Evolutionary conservation across 1,140 invertebrate species (phyloP).

Genomic region (Andrena cerasifolii): DNA sequence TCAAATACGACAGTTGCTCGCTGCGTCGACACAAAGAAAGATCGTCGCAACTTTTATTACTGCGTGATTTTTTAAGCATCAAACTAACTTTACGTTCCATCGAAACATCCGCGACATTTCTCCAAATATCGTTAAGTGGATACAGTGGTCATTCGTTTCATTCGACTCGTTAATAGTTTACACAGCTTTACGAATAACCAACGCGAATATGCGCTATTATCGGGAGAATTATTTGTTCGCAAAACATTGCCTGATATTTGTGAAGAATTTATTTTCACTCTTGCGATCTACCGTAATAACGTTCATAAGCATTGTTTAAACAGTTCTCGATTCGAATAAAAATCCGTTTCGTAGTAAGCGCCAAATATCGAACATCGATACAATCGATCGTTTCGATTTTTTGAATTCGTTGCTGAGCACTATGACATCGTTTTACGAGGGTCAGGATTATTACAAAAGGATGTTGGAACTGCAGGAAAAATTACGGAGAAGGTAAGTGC

Average conservation of each 20-base stretch:
- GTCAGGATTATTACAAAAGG: conserved; percentile 73
- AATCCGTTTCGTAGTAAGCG: conserved; percentile 3
- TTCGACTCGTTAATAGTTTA: neutral
- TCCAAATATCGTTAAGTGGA: neutral
- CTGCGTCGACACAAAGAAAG: conserved; percentile 52
- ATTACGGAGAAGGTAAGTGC: conserved; percentile 75
- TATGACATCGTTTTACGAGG: conserved; percentile 71
- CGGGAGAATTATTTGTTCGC: neutral
- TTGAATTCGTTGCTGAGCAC: conserved; percentile 11
- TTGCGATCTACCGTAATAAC: neutral
- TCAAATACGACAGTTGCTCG: conserved; percentile 69
- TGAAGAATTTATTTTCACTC: neutral
- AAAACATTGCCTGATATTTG: neutral
- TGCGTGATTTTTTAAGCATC: neutral
- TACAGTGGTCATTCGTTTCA: neutral
- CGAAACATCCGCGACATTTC: neutral
- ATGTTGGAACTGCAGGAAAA: conserved; percentile 78
- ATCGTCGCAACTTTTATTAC: conserved; percentile 37
- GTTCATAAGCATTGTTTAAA: conserved; percentile 1
- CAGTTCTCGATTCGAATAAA: too few species aligned
- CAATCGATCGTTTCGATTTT: conserved; percentile 32
- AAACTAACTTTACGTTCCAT: neutral
- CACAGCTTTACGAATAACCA: neutral
- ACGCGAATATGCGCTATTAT: neutral
- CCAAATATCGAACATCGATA: conserved; percentile 48